phyloP scores from a whole-genome alignment of 2,113 vertebrate species.

The Acinonyx jubatus region DNA sequence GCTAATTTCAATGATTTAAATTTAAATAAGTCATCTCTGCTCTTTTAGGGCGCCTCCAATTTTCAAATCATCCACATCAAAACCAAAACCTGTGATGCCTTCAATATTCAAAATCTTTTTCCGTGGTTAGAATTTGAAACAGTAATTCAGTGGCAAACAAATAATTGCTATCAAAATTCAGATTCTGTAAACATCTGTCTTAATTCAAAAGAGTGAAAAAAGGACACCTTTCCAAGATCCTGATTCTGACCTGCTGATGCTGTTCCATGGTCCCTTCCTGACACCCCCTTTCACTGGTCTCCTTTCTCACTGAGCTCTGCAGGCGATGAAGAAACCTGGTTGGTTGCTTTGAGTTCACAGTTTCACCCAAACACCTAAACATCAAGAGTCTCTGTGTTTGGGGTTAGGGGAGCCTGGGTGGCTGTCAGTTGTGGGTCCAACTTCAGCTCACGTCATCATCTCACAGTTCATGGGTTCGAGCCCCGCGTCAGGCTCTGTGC shows the following conservation, averaged over 20 bases:
- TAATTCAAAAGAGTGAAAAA: neutral
- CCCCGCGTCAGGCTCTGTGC: too few relatives aligned
- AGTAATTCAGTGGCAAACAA: neutral
- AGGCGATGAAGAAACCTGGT: neutral
- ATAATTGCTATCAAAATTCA: neutral
- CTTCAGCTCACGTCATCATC: too few relatives aligned
- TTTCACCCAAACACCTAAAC: neutral
- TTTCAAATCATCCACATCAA: neutral
- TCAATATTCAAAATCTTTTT: neutral
- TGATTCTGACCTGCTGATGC: neutral
- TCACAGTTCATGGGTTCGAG: too few relatives aligned
- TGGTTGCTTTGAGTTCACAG: neutral
- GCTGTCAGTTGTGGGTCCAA: too few relatives aligned
- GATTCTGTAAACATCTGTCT: neutral
- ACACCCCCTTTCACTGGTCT: rapidly evolving
- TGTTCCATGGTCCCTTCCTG: rapidly evolving
- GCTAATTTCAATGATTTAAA: neutral
- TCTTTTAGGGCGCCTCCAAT: neutral
- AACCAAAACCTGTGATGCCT: neutral
- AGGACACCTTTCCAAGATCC: neutral
- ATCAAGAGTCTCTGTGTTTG: neutral
- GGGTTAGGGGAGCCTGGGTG: too few relatives aligned
- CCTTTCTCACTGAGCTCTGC: neutral
- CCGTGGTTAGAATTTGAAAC: neutral
- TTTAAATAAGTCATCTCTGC: neutral